Conservation (phyloP, 2,888 invertebrate genomes). For the Thysanoteuthis rhombus region DNA sequence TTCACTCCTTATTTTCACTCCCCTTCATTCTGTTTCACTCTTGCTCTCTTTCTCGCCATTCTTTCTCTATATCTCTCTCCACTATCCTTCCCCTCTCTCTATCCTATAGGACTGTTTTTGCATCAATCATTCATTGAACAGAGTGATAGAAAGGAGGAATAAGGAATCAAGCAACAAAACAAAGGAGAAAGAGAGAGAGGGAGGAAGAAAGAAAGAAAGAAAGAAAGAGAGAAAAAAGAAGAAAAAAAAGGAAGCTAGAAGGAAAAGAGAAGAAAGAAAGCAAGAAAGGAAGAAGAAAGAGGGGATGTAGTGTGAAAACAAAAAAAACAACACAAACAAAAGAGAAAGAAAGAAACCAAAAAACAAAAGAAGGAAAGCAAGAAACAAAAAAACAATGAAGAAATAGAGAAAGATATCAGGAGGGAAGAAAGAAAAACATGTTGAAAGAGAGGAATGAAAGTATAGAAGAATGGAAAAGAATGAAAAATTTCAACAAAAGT, state of each 20-base stretch:
- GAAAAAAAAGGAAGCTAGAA: neutral
- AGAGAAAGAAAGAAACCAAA: neutral
- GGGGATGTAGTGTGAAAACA: neutral
- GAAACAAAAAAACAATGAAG: neutral
- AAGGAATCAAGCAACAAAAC: neutral
- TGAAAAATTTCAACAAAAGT: neutral
- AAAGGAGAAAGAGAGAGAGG: neutral
- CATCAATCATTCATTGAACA: too few relatives aligned
- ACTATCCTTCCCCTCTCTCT: too few relatives aligned
- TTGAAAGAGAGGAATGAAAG: neutral
- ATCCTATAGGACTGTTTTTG: too few relatives aligned
- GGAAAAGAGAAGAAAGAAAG: neutral
- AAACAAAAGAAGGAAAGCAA: too few relatives aligned
- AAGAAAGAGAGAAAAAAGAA: neutral
- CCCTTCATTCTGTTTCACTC: too few relatives aligned
- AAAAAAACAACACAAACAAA: neutral
- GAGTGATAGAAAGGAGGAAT: too few relatives aligned
- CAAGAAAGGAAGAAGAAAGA: neutral
- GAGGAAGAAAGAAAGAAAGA: neutral
- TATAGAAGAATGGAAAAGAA: neutral
- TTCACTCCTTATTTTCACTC: too few relatives aligned
- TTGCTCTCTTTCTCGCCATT: too few relatives aligned
- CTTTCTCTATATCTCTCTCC: too few relatives aligned
- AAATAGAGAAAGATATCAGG: rapidly evolving
- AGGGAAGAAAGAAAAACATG: neutral